Evolutionary conservation across 2,888 invertebrate genomes (phyloP).

Genomic region (Scaeva pyrastri): DNA sequence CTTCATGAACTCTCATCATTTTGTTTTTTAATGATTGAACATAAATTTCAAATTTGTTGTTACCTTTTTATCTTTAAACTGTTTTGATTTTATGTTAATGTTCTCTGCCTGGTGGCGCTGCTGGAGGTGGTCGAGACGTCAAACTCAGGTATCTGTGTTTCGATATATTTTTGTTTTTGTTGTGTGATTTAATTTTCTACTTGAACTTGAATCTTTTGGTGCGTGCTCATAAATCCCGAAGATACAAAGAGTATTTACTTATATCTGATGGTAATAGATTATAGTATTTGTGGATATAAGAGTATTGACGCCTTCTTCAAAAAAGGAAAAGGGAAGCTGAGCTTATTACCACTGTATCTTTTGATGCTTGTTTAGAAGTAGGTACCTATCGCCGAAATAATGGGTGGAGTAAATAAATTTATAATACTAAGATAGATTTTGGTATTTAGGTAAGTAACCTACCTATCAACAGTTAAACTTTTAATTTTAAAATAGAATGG

Average conservation of each 20-base stretch:
- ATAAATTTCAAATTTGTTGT: conserved; percentile 1
- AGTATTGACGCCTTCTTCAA: not conserved
- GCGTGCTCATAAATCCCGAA: not conserved
- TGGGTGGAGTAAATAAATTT: not conserved
- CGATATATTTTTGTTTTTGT: not conserved
- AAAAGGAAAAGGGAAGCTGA: not conserved
- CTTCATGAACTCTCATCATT: not conserved
- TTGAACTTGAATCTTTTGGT: not conserved
- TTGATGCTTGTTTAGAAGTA: not conserved
- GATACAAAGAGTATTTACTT: not conserved
- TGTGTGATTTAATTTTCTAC: not conserved
- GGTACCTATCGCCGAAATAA: not conserved
- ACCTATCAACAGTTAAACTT: not conserved
- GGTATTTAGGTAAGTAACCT: not conserved
- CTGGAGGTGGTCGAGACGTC: no score
- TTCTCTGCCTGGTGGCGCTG: not conserved
- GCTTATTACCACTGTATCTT: not conserved
- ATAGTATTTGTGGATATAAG: no score
- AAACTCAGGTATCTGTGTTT: no score
- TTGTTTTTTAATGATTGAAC: not conserved
- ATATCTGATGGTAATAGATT: not conserved
- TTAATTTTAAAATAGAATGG: not conserved
- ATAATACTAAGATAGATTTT: not conserved
- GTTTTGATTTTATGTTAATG: conserved; percentile 3
- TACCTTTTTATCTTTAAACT: not conserved